These are phyloP conservation scores for Agrypnus murinus DNA, from an alignment of 2,888 invertebrate genomes.

Conservation along the genomic window DNA sequence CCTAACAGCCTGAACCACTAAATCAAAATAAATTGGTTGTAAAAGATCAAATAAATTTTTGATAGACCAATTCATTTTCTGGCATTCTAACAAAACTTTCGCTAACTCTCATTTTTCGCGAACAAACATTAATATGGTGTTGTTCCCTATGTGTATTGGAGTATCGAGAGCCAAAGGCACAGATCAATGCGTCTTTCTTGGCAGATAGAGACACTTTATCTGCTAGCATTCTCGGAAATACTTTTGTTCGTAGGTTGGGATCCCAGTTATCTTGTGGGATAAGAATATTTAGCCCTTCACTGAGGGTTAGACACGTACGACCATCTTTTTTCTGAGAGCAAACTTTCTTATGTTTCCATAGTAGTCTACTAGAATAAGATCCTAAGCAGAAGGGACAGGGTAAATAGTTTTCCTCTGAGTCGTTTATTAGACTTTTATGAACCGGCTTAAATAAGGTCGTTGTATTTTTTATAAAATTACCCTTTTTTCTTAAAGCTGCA, in stretches of 20 bases:
- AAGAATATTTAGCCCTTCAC: too few relatives aligned
- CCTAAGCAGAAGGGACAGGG: conserved; percentile 23
- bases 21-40: conserved; percentile 19
- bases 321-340: conserved; percentile 19
- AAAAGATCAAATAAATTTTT: conserved; percentile 20
- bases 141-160: conserved; percentile 31
- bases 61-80: conserved; percentile 2
- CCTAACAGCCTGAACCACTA: conserved; percentile 12
- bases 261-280: too few relatives aligned
- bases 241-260: conserved; percentile 18
- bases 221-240: conserved; percentile 20
- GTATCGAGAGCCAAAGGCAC: conserved; percentile 24
- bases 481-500: conserved; percentile 21
- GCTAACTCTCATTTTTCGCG: conserved; percentile 30
- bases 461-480: conserved; percentile 21
- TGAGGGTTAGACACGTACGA: background rate
- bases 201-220: conserved; percentile 15
- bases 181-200: conserved; percentile 22
- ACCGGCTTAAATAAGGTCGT: background rate
- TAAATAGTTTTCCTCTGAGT: background rate
- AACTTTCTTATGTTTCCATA: conserved; percentile 7
- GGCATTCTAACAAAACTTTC: conserved; percentile 13
- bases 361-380: conserved; percentile 15
- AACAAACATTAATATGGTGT: conserved; percentile 21
- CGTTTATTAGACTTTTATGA: conserved; percentile 6